Evolutionary conservation across 2,797 vertebrate species (phyloP).

Genomic region (Pempheris klunzingeri): DNA sequence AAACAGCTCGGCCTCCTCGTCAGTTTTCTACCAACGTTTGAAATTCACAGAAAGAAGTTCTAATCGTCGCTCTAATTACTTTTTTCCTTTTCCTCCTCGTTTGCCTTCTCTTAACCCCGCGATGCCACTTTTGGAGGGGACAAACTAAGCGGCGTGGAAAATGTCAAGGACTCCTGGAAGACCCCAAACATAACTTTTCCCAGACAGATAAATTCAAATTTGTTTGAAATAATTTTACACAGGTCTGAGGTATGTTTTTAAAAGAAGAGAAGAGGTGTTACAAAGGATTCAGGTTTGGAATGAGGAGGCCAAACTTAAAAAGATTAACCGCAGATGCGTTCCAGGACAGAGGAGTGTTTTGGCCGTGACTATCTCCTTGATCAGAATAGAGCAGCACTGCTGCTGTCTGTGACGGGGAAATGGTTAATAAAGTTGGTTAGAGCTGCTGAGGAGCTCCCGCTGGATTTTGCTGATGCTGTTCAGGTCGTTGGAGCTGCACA

Average conservation of each 20-base stretch:
- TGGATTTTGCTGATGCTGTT: conserved; percentile 44
- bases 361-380: neutral
- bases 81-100: neutral
- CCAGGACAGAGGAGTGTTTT: neutral
- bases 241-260: neutral
- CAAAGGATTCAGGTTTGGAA: neutral
- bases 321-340: neutral
- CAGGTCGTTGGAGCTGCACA: conserved; percentile 83
- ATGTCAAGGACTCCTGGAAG: neutral
- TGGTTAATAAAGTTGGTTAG: conserved; percentile 26
- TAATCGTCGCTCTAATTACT: neutral
- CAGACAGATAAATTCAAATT: neutral
- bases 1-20: neutral
- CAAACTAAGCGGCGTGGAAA: neutral
- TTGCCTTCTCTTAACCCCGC: conserved; percentile 8
- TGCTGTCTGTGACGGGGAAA: conserved; percentile 30
- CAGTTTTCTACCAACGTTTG: conserved; percentile 13
- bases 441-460: conserved; percentile 20
- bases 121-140: neutral
- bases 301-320: neutral
- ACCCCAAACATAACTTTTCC: neutral
- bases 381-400: neutral
- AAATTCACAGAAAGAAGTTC: conserved; percentile 19
- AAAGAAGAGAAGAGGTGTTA: neutral
- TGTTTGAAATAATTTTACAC: neutral